Evolutionary conservation across 2,797 vertebrate genomes (phyloP), one percentile per base, ranked within the genome.

Genomic region (Atherinosoma microstoma): DNA sequence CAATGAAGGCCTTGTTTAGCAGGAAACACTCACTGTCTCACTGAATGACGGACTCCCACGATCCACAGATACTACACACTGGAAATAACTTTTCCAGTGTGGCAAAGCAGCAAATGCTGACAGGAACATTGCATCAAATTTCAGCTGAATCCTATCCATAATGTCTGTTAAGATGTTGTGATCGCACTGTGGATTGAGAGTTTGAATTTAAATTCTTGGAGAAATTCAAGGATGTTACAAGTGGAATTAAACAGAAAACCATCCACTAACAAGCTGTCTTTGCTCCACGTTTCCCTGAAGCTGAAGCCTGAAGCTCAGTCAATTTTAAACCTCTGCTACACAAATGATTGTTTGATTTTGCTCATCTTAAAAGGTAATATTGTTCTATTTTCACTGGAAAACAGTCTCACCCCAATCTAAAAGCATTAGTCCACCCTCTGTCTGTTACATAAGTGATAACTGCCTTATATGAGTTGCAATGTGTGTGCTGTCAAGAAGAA

Each of bases 1-100:
- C 92, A 93, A 93, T 87, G 86, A 93, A 92, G 91, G 89, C 92
- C 91, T 93, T 94, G 91, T 93, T 94, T 92, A 91, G 92, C 87
- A 89, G 84, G 81, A 83, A 92, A 86, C 83, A 81, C 86, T 89
- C 82, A 90, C 87, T 90, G 87, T 89, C 88, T 90, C 75, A 9
- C 80, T 75, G 80, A 90, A 86, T 87, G 86, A 90, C 59, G 79
- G 89, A 91, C 83, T 89, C 90, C 85, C 85, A 87, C 81, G 77
- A 84, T 87, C 75, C 82, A 3, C 24, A 0, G 67, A 80, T 83
- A 70, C 78, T 72, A 78, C 83, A 67, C 64, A 65, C 80, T 87
- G 75, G 78, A 91, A 89, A 90, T 88, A 93, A 91, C 89, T 92
- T 93, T 89, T 87, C 60, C 77, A 88, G 90, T 78, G 83, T 61